These are phyloP conservation scores for Neoitamus cyanurus DNA, from an alignment of 2,888 invertebrate species.

Conservation along the genomic window DNA sequence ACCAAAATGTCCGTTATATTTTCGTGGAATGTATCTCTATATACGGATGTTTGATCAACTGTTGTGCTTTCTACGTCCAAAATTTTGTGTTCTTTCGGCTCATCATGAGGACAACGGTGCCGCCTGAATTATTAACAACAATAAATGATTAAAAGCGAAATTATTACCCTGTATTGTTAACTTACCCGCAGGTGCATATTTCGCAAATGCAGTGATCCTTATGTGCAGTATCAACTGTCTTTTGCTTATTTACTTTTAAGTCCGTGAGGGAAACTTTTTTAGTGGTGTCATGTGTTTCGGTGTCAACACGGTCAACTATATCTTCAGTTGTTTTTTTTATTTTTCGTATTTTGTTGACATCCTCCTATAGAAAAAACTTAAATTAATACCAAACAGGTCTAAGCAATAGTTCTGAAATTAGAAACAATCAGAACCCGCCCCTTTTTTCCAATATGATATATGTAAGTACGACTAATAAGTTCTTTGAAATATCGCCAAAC, in stretches of 20 bases:
- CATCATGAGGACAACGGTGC: conserved; percentile 81
- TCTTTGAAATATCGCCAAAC: too few relatives aligned
- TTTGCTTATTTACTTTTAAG: conserved; percentile 58
- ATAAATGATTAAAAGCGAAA: not conserved
- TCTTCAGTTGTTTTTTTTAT: not conserved
- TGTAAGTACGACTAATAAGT: too few relatives aligned
- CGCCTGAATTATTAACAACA: conserved; percentile 70
- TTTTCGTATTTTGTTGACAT: conserved; percentile 2
- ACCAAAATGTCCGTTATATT: conserved; percentile 47
- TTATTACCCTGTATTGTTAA: conserved; percentile 56
- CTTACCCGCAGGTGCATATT: conserved; percentile 92
- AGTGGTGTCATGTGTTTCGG: not conserved
- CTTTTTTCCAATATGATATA: too few relatives aligned
- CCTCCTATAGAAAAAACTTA: too few relatives aligned
- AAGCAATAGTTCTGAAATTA: too few relatives aligned
- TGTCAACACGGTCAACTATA: not conserved
- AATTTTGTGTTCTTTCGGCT: conserved; percentile 55
- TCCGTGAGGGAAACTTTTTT: conserved; percentile 60
- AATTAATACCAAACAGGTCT: too few relatives aligned
- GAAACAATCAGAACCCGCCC: too few relatives aligned
- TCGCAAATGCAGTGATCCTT: conserved; percentile 91
- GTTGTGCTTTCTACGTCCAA: conserved; percentile 39
- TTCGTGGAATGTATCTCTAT: conserved; percentile 12
- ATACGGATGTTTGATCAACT: not conserved
- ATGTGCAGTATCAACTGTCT: conserved; percentile 59